Conservation (phyloP, 1,140 invertebrate genomes). For the Bursaphelenchus mucronatus region DNA sequence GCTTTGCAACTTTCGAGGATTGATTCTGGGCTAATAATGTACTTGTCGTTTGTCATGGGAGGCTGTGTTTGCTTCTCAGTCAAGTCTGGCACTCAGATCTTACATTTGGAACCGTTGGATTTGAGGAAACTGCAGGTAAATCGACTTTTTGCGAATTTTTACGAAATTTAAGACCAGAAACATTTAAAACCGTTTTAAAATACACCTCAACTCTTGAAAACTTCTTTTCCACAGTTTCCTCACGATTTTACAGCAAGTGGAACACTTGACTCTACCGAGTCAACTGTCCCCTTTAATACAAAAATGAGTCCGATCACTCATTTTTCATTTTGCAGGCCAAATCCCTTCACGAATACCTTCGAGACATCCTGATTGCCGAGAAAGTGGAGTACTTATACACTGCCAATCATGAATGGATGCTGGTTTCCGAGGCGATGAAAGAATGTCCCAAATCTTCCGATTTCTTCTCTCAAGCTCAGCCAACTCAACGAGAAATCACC, state of each 20-base stretch:
- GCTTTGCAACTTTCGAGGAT: not conserved
- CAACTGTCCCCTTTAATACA: too few species aligned
- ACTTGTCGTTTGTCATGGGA: conserved; percentile 47
- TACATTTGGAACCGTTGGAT: conserved; percentile 47
- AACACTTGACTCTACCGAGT: too few species aligned
- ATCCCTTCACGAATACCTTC: conserved; percentile 39
- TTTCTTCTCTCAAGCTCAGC: conserved; percentile 16
- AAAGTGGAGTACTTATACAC: conserved; percentile 51
- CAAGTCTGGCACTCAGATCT: conserved; percentile 35
- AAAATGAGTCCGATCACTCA: too few species aligned
- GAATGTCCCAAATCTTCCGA: conserved; percentile 27
- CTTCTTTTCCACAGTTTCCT: too few species aligned
- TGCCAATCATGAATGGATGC: conserved; percentile 43
- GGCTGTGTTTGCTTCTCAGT: conserved; percentile 49
- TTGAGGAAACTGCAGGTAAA: conserved; percentile 28
- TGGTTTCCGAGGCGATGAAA: conserved; percentile 40
- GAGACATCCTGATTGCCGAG: conserved; percentile 45
- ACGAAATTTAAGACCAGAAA: too few species aligned
- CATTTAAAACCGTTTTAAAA: too few species aligned
- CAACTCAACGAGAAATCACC: conserved; percentile 41
- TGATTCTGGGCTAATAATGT: conserved; percentile 44
- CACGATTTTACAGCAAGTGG: too few species aligned
- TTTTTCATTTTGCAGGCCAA: conserved; percentile 23
- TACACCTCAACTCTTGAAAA: too few species aligned
- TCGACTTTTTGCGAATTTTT: too few species aligned